Percentiles rank a stretch among this genome's conserved stretches.
These are phyloP conservation scores for Premnoplex brunnescens DNA, from an alignment of 2,797 vertebrate species.

Conservation along the genomic window DNA sequence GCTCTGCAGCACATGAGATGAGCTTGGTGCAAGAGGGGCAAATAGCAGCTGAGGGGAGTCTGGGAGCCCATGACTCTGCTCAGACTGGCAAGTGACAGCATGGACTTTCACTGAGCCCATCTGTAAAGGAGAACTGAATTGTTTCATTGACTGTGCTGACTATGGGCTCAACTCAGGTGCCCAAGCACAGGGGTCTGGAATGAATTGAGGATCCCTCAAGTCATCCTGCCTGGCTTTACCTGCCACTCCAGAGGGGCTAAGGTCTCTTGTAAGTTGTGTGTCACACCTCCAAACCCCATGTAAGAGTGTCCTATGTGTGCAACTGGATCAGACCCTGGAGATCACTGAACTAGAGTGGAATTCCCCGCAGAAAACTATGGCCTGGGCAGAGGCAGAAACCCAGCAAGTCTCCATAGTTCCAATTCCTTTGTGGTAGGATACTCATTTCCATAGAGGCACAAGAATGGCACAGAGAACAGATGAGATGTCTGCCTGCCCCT, in stretches of 20 bases:
- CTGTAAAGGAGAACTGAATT: not conserved
- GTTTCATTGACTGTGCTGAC: not conserved
- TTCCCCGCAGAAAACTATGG: not conserved
- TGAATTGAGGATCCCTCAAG: not conserved
- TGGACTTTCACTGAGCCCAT: not conserved
- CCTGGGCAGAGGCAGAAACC: not conserved
- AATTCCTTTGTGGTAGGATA: not conserved
- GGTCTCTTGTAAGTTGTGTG: not conserved
- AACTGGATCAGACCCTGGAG: not conserved
- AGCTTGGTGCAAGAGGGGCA: rapidly evolving
- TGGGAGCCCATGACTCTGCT: rapidly evolving
- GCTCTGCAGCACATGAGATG: not conserved
- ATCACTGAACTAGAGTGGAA: not conserved
- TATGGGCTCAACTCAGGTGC: not conserved
- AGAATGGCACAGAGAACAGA: not conserved
- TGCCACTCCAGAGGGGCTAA: not conserved
- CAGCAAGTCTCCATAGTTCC: not conserved
- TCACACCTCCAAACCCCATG: not conserved
- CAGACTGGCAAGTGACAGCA: not conserved
- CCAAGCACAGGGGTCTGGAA: not conserved
- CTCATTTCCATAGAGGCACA: not conserved
- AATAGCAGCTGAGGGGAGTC: not conserved
- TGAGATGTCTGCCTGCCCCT: not conserved
- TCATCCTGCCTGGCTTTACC: not conserved
- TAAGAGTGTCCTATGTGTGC: rapidly evolving